Percentiles rank a stretch among this genome's conserved stretches.
These are phyloP conservation scores for Sebastes hubbsi DNA, from an alignment of 2,797 vertebrate genomes.

Conservation along the genomic window DNA sequence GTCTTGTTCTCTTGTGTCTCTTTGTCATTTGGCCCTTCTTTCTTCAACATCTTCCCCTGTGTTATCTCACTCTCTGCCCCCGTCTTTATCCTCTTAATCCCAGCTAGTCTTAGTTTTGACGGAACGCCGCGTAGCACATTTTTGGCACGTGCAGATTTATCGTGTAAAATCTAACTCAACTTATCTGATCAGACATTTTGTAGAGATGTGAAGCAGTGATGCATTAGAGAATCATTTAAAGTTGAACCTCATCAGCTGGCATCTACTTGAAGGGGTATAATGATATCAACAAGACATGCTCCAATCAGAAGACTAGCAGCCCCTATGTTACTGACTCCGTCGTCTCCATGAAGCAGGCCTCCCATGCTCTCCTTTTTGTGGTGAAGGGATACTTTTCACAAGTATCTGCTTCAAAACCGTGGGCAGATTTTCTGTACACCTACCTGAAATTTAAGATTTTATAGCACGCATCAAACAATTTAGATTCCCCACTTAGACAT, in stretches of 20 bases:
- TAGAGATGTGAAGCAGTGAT: conserved; percentile 9
- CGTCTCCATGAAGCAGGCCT: conserved; percentile 34
- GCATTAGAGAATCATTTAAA: conserved; percentile 20
- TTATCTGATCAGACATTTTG: conserved; percentile 6
- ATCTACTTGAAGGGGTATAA: conserved; percentile 52
- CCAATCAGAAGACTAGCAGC: conserved; percentile 55
- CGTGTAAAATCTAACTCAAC: background rate
- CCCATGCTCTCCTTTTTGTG: conserved; percentile 31
- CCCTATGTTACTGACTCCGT: conserved; percentile 62
- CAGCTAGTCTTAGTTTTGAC: background rate
- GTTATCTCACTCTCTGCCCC: background rate
- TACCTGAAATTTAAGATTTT: conserved; percentile 44
- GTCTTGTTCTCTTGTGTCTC: background rate
- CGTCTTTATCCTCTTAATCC: background rate
- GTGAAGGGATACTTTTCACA: conserved; percentile 49
- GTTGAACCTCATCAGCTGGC: conserved; percentile 55
- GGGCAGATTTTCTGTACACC: conserved; percentile 18
- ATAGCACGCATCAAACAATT: conserved; percentile 1
- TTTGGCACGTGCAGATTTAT: background rate
- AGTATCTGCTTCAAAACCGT: conserved; percentile 27
- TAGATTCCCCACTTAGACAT: conserved; percentile 9
- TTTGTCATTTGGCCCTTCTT: conserved; percentile 8
- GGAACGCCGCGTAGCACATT: background rate
- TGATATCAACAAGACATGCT: conserved; percentile 65
- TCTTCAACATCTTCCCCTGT: background rate